These are phyloP conservation scores for Battus philenor DNA, from an alignment of 1,140 invertebrate genomes.

Conservation along the genomic window DNA sequence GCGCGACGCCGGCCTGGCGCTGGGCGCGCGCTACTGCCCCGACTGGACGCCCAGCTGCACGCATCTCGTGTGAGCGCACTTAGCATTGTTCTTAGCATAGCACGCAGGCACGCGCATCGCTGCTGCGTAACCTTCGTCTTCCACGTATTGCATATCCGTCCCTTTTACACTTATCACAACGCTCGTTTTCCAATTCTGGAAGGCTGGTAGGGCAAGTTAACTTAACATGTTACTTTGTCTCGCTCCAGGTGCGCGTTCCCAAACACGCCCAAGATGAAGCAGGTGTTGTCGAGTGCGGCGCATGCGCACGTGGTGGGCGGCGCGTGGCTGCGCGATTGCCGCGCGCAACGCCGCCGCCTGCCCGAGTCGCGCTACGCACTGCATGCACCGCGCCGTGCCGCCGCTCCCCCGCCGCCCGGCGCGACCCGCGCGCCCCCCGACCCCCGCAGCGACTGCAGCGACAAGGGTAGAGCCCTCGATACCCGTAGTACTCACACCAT, in stretches of 20 bases:
- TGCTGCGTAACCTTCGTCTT: no score
- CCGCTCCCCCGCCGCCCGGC: neutral
- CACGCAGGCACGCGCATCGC: no score
- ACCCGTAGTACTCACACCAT: no score
- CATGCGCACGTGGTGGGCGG: slow-evolving; percentile 58
- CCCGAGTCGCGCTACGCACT: slow-evolving; percentile 77
- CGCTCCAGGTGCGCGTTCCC: slow-evolving; percentile 86
- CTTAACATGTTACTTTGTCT: no score
- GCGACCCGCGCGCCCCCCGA: neutral
- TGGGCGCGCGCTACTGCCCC: slow-evolving; percentile 88
- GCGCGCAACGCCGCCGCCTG: slow-evolving; percentile 79
- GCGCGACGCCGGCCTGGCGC: slow-evolving; percentile 81
- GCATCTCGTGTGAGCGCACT: slow-evolving; percentile 85
- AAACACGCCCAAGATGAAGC: slow-evolving; percentile 89
- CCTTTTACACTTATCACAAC: no score
- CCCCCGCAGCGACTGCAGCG: neutral
- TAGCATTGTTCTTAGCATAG: no score
- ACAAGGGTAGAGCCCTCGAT: no score
- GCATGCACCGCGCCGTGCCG: slow-evolving; percentile 7
- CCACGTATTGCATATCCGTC: no score
- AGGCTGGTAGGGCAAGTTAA: no score
- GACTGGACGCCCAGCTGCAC: slow-evolving; percentile 87
- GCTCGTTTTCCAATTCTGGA: no score
- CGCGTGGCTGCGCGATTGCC: slow-evolving; percentile 82
- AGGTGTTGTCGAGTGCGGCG: slow-evolving; percentile 81